Conservation (phyloP, 2,797 vertebrate species). For the Gallirallus australis region DNA sequence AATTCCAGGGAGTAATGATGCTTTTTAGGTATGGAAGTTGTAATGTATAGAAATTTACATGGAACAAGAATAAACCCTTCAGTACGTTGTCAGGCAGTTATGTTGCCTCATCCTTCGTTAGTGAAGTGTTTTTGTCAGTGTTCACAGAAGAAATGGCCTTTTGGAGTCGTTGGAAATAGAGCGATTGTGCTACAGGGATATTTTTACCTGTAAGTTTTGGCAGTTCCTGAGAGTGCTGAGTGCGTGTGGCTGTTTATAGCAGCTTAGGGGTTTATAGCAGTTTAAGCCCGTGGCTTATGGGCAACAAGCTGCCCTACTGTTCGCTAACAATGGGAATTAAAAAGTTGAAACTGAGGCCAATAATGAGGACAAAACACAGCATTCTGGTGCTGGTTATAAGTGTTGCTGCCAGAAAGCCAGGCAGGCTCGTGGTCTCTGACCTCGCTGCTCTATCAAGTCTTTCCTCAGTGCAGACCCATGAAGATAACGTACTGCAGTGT, state of each 20-base stretch:
- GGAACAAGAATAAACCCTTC: not conserved
- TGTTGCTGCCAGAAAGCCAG: not conserved
- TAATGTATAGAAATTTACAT: fast-evolving
- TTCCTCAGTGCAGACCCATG: not conserved
- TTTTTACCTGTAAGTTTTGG: not conserved
- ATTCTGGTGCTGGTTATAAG: fast-evolving
- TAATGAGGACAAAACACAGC: not conserved
- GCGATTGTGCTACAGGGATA: not conserved
- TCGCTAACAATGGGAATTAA: not conserved
- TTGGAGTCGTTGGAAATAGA: not conserved
- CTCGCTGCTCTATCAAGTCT: not conserved
- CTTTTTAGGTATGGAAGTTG: not conserved
- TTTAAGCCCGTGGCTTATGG: not conserved
- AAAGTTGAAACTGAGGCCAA: not conserved
- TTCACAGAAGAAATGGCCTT: not conserved
- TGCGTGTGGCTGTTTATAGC: not conserved
- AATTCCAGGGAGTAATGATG: not conserved
- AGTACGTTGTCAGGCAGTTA: not conserved
- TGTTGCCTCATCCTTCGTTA: not conserved
- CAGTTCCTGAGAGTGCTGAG: not conserved
- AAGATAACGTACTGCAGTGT: not conserved
- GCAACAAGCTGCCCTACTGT: not conserved
- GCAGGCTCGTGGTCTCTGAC: not conserved
- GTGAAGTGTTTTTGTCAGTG: not conserved
- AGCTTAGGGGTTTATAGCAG: constrained; percentile 35